Evolutionary conservation across 2,113 vertebrate genomes (phyloP), one percentile per base, ranked within the genome.

Genomic region (Anarhynchus alexandrinus): DNA sequence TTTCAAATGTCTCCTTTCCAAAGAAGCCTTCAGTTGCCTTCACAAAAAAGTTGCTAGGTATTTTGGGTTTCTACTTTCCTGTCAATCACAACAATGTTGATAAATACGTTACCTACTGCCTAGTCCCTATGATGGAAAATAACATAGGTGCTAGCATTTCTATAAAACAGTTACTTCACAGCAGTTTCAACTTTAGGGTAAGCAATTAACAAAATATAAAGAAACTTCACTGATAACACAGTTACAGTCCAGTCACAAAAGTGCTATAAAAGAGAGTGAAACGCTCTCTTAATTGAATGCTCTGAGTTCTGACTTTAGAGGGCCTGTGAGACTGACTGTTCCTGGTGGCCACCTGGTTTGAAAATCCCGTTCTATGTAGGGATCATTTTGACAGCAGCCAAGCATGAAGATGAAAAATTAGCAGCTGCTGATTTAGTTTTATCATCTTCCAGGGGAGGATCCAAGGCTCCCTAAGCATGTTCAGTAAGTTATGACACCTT

Each of bases 381-480:
- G 80, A 93, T 95, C 94, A 49, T 93, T 96, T 95, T 95, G 82
- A 94, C 57, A 96, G 91, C 90, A 96, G 59, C 42, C 54, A 95
- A 90, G 88, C 74, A 86, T 85, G 83, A 88, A 91, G 85, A 91
- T 86, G 59, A 91, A 93, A 84, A 93, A 88, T 26, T 32, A 93
- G 36, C 61, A 90, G 45, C 78, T 91, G 72, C 45, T 94, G 81
- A 85, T 93, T 96, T 79, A 59, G 36, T 51, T 96, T 92, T 72
- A 29, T 27, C 61, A 30, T 81, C 21, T 81, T 86, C 57, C 49
- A 86, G 30, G 12, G 66, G 47, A 47, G 14, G 25, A 65, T 83
- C 67, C 76, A 73, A 91, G 58, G 19, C 36, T 72, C 32, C 77
- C 78, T 52, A 29, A 81, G 23, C 36, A 61, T 32, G 12, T 80